A percentile compares a stretch with the other conserved stretches of the same genome.
Evolutionary conservation across 2,888 invertebrate species (phyloP).

Genomic region (Liodrosophila aerea): DNA sequence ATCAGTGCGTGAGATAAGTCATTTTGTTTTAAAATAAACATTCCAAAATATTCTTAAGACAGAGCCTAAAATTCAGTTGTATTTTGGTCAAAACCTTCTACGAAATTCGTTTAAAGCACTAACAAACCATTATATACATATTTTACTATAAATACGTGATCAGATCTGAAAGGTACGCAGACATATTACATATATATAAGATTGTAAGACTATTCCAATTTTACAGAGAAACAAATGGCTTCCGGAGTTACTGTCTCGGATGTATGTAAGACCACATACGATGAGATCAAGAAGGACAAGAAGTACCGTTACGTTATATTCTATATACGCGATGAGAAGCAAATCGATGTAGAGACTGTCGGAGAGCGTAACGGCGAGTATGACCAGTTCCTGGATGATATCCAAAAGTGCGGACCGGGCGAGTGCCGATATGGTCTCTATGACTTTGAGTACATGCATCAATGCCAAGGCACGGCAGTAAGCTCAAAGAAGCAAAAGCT

Average conservation of each 20-base stretch:
- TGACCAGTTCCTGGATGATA: constrained; percentile 95
- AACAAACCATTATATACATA: too few relatives aligned
- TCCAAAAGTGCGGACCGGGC: constrained; percentile 94
- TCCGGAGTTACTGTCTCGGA: constrained; percentile 98
- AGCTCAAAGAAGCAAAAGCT: constrained; percentile 98
- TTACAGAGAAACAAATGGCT: constrained; percentile 83
- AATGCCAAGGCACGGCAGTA: constrained; percentile 98
- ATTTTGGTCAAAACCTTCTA: too few relatives aligned
- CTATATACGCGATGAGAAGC: constrained; percentile 97
- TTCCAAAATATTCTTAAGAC: too few relatives aligned
- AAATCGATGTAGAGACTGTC: constrained; percentile 96
- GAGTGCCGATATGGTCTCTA: constrained; percentile 99
- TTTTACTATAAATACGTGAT: too few relatives aligned
- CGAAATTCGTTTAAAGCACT: too few relatives aligned
- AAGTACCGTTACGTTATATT: constrained; percentile 98
- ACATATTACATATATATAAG: too few relatives aligned
- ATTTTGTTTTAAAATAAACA: too few relatives aligned
- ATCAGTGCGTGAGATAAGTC: too few relatives aligned
- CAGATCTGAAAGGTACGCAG: too few relatives aligned
- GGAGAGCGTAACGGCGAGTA: constrained; percentile 95
- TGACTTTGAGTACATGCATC: constrained; percentile 99
- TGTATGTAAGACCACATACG: constrained; percentile 96
- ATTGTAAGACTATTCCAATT: constrained; percentile 56
- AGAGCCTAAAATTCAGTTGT: too few relatives aligned
- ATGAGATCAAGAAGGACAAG: constrained; percentile 98